Evolutionary conservation across 2,797 vertebrate genomes (phyloP), one percentile per base, ranked within the genome.

Genomic region (Diplodus sargus): DNA sequence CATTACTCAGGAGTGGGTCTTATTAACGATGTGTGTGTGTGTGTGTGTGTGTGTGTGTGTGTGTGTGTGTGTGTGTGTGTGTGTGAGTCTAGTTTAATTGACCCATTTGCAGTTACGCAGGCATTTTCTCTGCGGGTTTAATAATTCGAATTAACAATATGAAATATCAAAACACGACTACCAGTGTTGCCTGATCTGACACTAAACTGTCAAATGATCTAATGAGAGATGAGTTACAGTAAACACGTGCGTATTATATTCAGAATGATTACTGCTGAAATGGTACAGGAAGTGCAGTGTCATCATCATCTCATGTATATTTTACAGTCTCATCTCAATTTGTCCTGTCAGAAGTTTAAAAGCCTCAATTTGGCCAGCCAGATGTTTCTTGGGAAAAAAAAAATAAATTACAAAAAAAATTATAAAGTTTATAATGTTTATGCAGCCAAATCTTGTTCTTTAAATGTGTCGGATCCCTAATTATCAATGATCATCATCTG

Each of bases 101-200:
- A 64, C 1, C 25, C 18, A 48, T 80, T 81, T 25, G 15, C 48
- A 70, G 25, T 58, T 70, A 63, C 23, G 68, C 13, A 23, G 49
- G 54, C 30, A 23, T 53, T 85, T 81, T 68, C 28, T 78, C 54
- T 30, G 39, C 68, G 69, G 39, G 53, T 70, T 75, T 54, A 28
- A 70, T 67, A 54, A 52, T 73, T 58, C 17, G 14, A 34, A 64
- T 78, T 18, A 61, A 58, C 22, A 64, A n/a, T n/a, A 30, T n/a
- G 48, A 59, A 54, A 39, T 23, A 61, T 48, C 34, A 68, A n/a
- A 57, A n/a, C 43, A 47, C 18, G 23, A n/a, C 23, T 18, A 28
- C 15, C 28, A 15, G 22, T 45, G 39, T 17, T 53, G 47, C 69
- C 34, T 63, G 22, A 74, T 42, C 13, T 45, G 30, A 20, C 45